Evolutionary conservation across 1,140 invertebrate genomes (phyloP).

Genomic region (Rhyzopertha dominica): DNA sequence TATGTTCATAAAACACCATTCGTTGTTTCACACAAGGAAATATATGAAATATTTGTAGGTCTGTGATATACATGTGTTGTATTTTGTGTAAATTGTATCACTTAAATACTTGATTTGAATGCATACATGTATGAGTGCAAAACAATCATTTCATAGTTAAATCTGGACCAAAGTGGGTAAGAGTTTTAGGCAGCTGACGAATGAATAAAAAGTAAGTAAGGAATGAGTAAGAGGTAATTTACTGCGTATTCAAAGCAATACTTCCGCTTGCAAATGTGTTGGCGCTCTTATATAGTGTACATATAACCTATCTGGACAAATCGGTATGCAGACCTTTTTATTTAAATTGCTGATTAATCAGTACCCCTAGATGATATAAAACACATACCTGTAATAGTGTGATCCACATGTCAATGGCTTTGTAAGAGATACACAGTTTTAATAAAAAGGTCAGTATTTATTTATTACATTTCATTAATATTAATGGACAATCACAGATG

Average conservation of each 20-base stretch:
- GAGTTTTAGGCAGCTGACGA: constrained; percentile 14
- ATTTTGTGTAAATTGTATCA: constrained; percentile 27
- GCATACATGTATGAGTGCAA: constrained; percentile 16
- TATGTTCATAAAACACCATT: not conserved
- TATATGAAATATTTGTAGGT: constrained; percentile 43
- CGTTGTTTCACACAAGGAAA: not conserved
- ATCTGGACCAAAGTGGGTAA: constrained; percentile 39
- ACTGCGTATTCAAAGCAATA: constrained; percentile 43
- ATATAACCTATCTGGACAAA: no score
- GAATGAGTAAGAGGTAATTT: constrained; percentile 21
- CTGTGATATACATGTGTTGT: constrained; percentile 46
- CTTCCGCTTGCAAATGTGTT: constrained; percentile 37
- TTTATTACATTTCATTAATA: constrained; percentile 8
- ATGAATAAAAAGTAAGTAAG: constrained; percentile 2
- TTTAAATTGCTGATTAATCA: not conserved
- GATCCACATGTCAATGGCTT: constrained; percentile 7
- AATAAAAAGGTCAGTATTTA: constrained; percentile 10
- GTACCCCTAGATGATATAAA: not conserved
- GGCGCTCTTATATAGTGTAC: constrained; percentile 34
- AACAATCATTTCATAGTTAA: constrained; percentile 25
- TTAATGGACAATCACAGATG: constrained; percentile 11
- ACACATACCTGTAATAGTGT: not conserved
- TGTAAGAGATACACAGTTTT: constrained; percentile 1
- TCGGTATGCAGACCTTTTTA: constrained; percentile 4
- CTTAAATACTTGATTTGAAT: constrained; percentile 29